These are phyloP conservation scores for Stenolophus ochropezus DNA, from an alignment of 2,888 invertebrate genomes.

Conservation along the genomic window DNA sequence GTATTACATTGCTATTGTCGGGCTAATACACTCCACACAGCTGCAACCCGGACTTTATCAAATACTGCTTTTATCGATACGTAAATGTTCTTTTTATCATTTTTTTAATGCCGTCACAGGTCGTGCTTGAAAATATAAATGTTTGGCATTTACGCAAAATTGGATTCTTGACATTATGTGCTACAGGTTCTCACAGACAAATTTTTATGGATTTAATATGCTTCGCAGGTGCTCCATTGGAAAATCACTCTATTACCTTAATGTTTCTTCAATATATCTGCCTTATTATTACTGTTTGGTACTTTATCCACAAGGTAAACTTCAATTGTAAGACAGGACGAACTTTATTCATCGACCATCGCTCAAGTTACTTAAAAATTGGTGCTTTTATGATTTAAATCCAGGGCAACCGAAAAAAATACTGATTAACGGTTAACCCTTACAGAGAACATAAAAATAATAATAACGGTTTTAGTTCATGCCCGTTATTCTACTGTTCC, in stretches of 20 bases:
- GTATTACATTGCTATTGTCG: constrained; percentile 55
- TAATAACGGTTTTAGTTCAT: too few species aligned
- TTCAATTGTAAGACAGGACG: too few species aligned
- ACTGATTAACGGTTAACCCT: too few species aligned
- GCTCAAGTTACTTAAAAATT: too few species aligned
- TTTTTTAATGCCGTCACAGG: constrained; percentile 57
- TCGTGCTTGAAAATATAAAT: constrained; percentile 56
- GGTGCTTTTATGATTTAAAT: too few species aligned
- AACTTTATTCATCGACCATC: too few species aligned
- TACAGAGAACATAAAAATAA: too few species aligned
- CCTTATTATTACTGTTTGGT: too few species aligned
- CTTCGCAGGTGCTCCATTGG: not conserved
- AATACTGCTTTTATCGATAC: constrained; percentile 57
- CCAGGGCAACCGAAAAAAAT: too few species aligned
- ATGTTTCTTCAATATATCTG: too few species aligned
- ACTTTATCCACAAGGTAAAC: too few species aligned
- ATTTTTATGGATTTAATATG: constrained; percentile 37
- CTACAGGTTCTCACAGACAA: constrained; percentile 23
- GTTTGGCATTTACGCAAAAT: constrained; percentile 57
- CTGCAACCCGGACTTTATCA: constrained; percentile 53
- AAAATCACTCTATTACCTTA: not conserved
- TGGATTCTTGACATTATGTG: constrained; percentile 55
- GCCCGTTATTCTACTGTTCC: too few species aligned
- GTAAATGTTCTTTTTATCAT: constrained; percentile 54
- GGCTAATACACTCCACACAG: constrained; percentile 9